phyloP scores from a whole-genome alignment of 2,113 vertebrate species.

The Micromys minutus region DNA sequence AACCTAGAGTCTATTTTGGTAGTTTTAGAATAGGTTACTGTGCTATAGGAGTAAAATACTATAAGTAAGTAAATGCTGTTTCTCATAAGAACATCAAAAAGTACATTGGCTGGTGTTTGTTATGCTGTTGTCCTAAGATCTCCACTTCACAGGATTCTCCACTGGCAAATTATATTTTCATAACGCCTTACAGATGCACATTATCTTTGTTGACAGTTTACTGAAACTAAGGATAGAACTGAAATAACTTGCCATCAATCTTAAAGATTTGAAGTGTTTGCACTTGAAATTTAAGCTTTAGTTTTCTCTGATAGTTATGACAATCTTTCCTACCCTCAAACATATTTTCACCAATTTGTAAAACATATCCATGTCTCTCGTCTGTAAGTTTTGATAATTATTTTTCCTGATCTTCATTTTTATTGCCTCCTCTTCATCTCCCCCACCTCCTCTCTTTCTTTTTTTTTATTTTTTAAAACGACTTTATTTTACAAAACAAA shows the following conservation, averaged over 20 bases:
- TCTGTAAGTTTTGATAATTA: not conserved
- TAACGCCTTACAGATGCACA: not conserved
- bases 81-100: not conserved
- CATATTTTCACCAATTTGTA: not conserved
- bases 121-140: not conserved
- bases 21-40: not conserved
- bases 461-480: too few species aligned
- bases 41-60: not conserved
- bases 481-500: too few species aligned
- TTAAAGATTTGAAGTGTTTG: not conserved
- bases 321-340: not conserved
- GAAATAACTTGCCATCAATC: not conserved
- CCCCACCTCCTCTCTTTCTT: not conserved
- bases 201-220: not conserved
- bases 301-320: not conserved
- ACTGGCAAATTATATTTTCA: not conserved
- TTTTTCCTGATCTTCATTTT: not conserved
- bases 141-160: too few species aligned
- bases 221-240: not conserved
- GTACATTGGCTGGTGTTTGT: not conserved
- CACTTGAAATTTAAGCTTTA: not conserved
- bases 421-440: fast-evolving
- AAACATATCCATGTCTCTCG: not conserved
- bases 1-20: not conserved
- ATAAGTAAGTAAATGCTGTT: not conserved